These are phyloP conservation scores for Axea sp. DNA, from an alignment of 2,888 invertebrate genomes.

Conservation along the genomic window DNA sequence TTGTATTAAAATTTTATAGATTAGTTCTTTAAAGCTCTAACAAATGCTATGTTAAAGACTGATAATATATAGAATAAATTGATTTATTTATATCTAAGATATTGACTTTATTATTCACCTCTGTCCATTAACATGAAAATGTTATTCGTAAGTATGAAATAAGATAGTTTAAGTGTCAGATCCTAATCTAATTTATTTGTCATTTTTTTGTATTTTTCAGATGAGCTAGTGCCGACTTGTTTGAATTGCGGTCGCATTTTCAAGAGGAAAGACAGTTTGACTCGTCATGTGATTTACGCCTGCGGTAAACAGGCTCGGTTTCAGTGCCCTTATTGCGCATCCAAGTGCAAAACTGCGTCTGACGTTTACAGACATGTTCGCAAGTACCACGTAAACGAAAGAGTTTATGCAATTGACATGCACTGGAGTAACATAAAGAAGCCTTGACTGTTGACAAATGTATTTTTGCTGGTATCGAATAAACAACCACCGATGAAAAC, in stretches of 20 bases:
- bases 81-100: conserved; percentile 10
- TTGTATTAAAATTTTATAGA: neutral
- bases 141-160: too few relatives aligned
- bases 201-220: neutral
- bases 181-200: too few relatives aligned
- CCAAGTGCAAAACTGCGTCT: too few relatives aligned
- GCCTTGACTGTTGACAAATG: conserved; percentile 15
- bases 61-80: conserved; percentile 11
- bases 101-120: neutral
- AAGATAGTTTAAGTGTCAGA: too few relatives aligned
- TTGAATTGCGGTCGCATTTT: too few relatives aligned
- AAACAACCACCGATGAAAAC: conserved; percentile 4
- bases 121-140: too few relatives aligned
- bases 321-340: conserved; percentile 62
- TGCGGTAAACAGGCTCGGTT: conserved; percentile 65
- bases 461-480: conserved; percentile 20
- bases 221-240: too few relatives aligned
- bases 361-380: too few relatives aligned
- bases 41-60: conserved; percentile 28
- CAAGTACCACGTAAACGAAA: too few relatives aligned
- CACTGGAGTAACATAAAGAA: conserved; percentile 6
- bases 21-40: conserved; percentile 3
- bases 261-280: too few relatives aligned
- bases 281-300: conserved; percentile 64
- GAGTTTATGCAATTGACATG: too few relatives aligned